Conservation (phyloP, 2,113 vertebrate species). For the Sylvietta virens region DNA sequence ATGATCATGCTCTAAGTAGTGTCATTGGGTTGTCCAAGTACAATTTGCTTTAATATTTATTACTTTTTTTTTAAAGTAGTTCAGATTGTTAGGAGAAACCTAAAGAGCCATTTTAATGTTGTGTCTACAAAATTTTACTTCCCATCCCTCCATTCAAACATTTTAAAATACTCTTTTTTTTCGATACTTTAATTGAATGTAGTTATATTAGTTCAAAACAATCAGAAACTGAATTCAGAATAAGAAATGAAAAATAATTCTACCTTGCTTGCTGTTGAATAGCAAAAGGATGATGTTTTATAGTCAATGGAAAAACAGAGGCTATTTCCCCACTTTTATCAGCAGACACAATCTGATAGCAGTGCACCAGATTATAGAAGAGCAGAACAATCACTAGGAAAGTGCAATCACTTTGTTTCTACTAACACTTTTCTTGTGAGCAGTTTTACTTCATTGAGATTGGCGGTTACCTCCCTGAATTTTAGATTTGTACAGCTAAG, state of each 20-base stretch:
- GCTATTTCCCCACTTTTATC: not conserved
- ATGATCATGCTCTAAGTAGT: not conserved
- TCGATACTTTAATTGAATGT: not conserved
- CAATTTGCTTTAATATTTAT: not conserved
- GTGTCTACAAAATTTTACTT: not conserved
- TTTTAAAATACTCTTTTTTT: not conserved
- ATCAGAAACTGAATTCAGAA: not conserved
- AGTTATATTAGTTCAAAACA: not conserved
- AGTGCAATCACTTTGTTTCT: not conserved
- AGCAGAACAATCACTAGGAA: not conserved
- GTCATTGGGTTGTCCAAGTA: not conserved
- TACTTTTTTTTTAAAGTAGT: not conserved
- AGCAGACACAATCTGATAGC: not conserved
- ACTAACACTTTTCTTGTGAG: not conserved
- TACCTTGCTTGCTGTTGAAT: not conserved
- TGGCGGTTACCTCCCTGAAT: not conserved
- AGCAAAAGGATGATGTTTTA: not conserved
- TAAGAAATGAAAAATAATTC: not conserved
- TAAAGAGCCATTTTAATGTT: not conserved
- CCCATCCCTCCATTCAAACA: not conserved
- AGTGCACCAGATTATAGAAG: not conserved
- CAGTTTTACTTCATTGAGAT: not conserved
- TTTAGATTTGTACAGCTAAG: not conserved
- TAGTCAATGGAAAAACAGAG: not conserved
- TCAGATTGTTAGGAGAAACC: not conserved